phyloP scores from a whole-genome alignment of 2,113 vertebrate genomes.

The Tichodroma muraria region DNA sequence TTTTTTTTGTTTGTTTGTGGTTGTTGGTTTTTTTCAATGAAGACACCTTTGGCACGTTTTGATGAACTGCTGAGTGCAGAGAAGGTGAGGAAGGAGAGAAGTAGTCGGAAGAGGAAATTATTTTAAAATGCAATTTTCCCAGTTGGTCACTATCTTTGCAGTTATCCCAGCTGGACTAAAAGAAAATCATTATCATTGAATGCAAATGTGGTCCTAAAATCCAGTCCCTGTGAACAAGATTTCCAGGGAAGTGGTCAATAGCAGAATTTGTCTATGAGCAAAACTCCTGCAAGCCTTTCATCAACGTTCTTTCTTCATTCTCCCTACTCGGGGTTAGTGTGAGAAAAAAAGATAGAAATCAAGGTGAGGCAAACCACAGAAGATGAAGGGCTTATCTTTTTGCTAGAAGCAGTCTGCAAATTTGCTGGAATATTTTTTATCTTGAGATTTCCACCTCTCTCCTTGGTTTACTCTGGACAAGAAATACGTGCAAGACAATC shows the following conservation, averaged over 20 bases:
- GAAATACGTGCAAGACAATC: background rate
- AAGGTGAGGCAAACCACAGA: background rate
- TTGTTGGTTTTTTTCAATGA: no score
- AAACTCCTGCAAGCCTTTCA: background rate
- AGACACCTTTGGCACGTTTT: no score
- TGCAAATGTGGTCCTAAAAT: conserved; percentile 13
- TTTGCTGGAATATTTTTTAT: conserved; percentile 6
- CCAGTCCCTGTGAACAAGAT: background rate
- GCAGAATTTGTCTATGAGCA: background rate
- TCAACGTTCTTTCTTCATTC: background rate
- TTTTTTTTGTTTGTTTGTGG: no score
- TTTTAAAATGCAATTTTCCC: no score
- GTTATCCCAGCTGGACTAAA: background rate
- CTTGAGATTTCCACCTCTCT: background rate
- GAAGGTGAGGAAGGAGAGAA: no score
- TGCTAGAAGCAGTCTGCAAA: background rate
- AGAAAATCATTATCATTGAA: conserved; percentile 39
- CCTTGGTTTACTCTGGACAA: background rate
- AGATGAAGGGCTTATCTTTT: conserved; percentile 4
- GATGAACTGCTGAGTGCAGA: no score
- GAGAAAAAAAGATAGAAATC: background rate
- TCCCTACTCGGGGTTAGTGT: background rate
- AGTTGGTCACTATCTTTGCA: background rate
- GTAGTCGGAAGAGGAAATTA: no score
- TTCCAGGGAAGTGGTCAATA: background rate